Evolutionary conservation across 2,797 vertebrate species (phyloP).

Genomic region (Labroides dimidiatus): DNA sequence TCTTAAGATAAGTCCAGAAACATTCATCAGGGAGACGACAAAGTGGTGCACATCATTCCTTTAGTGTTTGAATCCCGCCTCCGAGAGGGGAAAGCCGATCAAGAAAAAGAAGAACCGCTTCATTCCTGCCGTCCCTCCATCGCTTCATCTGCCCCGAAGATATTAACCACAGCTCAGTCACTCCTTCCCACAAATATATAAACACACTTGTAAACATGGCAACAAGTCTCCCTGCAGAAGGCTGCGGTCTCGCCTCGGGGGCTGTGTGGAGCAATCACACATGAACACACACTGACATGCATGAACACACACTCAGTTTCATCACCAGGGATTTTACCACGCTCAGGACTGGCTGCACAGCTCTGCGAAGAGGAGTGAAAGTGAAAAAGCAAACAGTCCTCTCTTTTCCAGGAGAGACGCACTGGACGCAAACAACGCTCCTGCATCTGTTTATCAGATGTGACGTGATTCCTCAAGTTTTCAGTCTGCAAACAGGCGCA

Average conservation of each 20-base stretch:
- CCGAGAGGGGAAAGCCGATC: conserved; percentile 45
- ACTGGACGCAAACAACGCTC: no score
- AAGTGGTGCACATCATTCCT: conserved; percentile 37
- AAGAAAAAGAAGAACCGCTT: conserved; percentile 48
- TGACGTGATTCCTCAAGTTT: no score
- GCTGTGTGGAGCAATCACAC: conserved; percentile 38
- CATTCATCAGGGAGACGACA: neutral
- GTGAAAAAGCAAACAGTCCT: no score
- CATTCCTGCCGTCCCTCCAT: conserved; percentile 36
- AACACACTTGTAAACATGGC: conserved; percentile 74
- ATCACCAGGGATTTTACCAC: conserved; percentile 5
- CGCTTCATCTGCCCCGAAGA: conserved; percentile 58
- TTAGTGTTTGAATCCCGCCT: conserved; percentile 17
- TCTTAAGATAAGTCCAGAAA: no score
- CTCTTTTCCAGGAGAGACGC: no score
- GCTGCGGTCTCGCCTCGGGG: conserved; percentile 49
- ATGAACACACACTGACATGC: conserved; percentile 8
- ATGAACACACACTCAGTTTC: conserved; percentile 22
- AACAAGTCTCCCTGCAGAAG: conserved; percentile 55
- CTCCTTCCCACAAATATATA: conserved; percentile 52
- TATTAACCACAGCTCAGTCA: conserved; percentile 65
- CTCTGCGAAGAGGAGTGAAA: no score
- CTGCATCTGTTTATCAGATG: no score
- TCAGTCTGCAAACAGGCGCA: no score
- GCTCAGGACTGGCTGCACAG: no score